Percentiles rank a stretch among this genome's conserved stretches.
Evolutionary conservation across 2,113 vertebrate species (phyloP).

Genomic region (Monopterus albus): DNA sequence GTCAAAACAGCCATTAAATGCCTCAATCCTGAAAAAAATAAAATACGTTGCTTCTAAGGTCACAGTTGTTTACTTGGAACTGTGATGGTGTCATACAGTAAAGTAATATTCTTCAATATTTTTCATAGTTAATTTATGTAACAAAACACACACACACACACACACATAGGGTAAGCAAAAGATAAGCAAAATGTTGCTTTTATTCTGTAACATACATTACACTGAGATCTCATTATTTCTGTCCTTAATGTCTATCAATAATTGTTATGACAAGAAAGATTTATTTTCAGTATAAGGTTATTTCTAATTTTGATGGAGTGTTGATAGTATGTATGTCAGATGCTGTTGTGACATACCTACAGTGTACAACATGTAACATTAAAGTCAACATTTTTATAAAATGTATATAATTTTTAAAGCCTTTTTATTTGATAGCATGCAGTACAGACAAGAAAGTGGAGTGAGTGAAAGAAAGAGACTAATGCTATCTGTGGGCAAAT

Average conservation of each 20-base stretch:
- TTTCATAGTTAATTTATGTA: slow-evolving; percentile 59
- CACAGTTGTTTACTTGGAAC: slow-evolving; percentile 48
- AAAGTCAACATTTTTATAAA: too few relatives aligned
- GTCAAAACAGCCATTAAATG: slow-evolving; percentile 55
- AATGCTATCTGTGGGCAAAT: neutral
- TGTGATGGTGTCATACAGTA: slow-evolving; percentile 13
- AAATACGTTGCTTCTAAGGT: slow-evolving; percentile 59
- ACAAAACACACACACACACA: neutral
- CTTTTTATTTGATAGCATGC: too few relatives aligned
- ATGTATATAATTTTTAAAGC: too few relatives aligned
- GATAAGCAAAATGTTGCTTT: slow-evolving; percentile 7
- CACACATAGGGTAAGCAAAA: too few relatives aligned
- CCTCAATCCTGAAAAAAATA: slow-evolving; percentile 51
- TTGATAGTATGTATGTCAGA: slow-evolving; percentile 20
- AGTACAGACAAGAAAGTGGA: too few relatives aligned
- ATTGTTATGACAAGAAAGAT: slow-evolving; percentile 25
- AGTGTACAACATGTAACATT: slow-evolving; percentile 4
- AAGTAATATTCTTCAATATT: slow-evolving; percentile 56
- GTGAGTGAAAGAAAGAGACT: too few relatives aligned
- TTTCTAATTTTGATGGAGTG: slow-evolving; percentile 16
- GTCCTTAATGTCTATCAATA: slow-evolving; percentile 23
- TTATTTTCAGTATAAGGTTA: slow-evolving; percentile 24
- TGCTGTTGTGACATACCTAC: slow-evolving; percentile 14
- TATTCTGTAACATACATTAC: neutral
- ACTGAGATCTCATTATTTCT: slow-evolving; percentile 9